Percentiles rank a stretch among this genome's conserved stretches.
These are phyloP conservation scores for Ciona savignyi DNA, from an alignment of 23 tunicate species.

Conservation along the genomic window DNA sequence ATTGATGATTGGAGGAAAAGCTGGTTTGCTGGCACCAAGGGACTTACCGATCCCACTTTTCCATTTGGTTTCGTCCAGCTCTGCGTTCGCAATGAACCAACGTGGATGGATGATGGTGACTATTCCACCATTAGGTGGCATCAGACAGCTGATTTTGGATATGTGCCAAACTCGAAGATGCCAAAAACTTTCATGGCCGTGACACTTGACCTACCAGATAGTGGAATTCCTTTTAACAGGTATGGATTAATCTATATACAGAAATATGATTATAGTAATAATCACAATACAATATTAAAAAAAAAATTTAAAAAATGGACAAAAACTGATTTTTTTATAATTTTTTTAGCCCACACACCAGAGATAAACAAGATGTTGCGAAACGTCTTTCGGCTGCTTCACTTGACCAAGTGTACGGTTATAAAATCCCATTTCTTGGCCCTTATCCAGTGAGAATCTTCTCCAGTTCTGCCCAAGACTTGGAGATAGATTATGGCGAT, in stretches of 20 bases:
- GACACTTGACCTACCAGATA: constrained; percentile 33
- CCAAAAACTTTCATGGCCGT: constrained; percentile 75
- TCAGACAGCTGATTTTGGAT: constrained; percentile 66
- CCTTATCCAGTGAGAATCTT: constrained; percentile 28
- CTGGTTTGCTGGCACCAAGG: constrained; percentile 53
- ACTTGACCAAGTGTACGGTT: constrained; percentile 3
- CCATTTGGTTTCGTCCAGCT: constrained; percentile 42
- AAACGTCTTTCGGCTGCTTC: constrained; percentile 9
- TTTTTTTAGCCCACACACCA: constrained; percentile 37
- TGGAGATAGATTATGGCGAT: constrained; percentile 28
- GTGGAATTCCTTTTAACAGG: constrained; percentile 7
- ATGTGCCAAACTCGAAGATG: constrained; percentile 66
- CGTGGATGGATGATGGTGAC: constrained; percentile 3
- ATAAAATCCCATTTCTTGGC: constrained; percentile 25
- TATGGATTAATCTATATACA: background rate
- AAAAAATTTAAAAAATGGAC: too few species aligned
- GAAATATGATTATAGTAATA: background rate
- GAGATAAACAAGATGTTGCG: constrained; percentile 47
- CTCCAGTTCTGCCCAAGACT: constrained; percentile 5
- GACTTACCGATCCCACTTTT: constrained; percentile 21
- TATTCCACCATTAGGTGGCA: constrained; percentile 24
- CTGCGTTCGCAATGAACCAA: constrained; percentile 25
- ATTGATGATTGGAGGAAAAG: constrained; percentile 43
- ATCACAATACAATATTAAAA: background rate
- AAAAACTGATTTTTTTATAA: too few species aligned